Percentiles rank a stretch among this genome's conserved stretches.
phyloP scores from a whole-genome alignment of 2,797 vertebrate species.

The Cynopterus sphinx region DNA sequence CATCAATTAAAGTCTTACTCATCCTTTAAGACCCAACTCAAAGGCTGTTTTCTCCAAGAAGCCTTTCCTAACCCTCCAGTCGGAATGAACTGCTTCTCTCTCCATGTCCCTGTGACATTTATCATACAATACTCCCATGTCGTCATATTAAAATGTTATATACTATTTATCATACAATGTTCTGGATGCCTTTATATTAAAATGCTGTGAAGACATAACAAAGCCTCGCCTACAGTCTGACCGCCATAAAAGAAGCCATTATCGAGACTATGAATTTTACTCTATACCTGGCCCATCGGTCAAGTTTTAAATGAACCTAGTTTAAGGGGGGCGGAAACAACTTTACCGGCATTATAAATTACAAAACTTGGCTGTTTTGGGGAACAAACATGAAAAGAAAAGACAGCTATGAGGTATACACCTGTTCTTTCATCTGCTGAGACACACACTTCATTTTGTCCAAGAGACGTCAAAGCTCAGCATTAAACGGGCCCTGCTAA shows the following conservation, averaged over 20 bases:
- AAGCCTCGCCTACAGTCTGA: background rate
- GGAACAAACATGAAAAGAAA: background rate
- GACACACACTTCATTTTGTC: background rate
- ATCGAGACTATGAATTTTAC: background rate
- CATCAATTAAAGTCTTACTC: conserved; percentile 28
- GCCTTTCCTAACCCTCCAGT: conserved; percentile 19
- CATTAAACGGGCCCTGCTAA: background rate
- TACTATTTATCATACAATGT: background rate
- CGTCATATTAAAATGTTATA: background rate
- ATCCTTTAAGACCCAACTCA: conserved; percentile 46
- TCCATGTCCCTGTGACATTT: conserved; percentile 16
- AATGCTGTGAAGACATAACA: background rate
- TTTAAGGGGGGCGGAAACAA: background rate
- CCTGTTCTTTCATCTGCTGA: background rate
- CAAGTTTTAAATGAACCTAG: background rate
- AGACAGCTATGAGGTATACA: background rate
- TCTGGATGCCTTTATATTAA: background rate
- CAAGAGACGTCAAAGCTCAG: background rate
- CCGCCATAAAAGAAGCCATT: conserved; percentile 13
- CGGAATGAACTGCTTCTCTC: conserved; percentile 32
- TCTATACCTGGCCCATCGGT: background rate
- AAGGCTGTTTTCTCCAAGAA: conserved; percentile 57
- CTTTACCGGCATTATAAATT: background rate
- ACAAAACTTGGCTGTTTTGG: background rate
- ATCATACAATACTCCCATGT: background rate